phyloP scores from a whole-genome alignment of 1,140 invertebrate genomes.

The Epicauta chinensis region DNA sequence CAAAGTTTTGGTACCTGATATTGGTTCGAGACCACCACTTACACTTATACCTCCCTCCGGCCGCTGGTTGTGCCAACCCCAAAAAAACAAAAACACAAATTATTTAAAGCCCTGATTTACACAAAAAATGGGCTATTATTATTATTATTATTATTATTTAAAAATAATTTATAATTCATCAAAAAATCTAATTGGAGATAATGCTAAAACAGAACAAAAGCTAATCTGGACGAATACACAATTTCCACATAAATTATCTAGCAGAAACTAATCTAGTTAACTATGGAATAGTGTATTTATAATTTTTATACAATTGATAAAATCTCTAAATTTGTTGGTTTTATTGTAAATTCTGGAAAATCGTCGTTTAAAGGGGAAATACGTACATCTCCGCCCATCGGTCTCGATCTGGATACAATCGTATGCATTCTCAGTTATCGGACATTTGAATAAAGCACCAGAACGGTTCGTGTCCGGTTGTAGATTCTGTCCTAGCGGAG shows the following conservation, averaged over 20 bases:
- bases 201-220: no score
- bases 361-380: conserved; percentile 8
- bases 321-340: background rate
- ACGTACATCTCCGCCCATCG: conserved; percentile 78
- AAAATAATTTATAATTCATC: no score
- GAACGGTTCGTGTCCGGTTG: conserved; percentile 78
- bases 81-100: conserved; percentile 49
- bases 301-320: conserved; percentile 1
- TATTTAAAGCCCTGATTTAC: conserved; percentile 18
- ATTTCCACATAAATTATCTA: no score
- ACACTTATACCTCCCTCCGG: conserved; percentile 51
- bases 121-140: conserved; percentile 3
- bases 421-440: conserved; percentile 54
- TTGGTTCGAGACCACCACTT: conserved; percentile 52
- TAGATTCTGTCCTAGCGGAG: conserved; percentile 77
- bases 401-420: conserved; percentile 83
- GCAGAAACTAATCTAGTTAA: no score
- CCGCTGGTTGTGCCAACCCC: conserved; percentile 46
- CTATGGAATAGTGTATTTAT: no score
- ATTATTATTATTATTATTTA: no score
- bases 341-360: background rate
- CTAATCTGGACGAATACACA: no score
- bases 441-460: conserved; percentile 84
- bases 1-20: conserved; percentile 19
- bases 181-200: no score